Percentiles rank a stretch among this genome's conserved stretches.
Evolutionary conservation across 2,113 vertebrate genomes (phyloP).

Genomic region (Catharus fuscescens): DNA sequence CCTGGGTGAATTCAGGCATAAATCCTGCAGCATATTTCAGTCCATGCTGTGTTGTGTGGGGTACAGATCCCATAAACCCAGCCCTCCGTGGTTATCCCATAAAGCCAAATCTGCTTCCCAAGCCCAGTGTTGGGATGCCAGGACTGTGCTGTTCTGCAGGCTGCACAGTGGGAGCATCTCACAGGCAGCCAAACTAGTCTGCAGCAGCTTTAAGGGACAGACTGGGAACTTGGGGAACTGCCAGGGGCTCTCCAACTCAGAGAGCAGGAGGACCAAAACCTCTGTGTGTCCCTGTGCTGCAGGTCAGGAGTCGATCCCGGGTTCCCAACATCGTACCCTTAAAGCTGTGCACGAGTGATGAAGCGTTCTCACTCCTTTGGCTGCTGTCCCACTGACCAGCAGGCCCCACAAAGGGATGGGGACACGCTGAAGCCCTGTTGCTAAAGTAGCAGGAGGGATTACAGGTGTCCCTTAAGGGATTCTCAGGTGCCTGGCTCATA

Average conservation of each 20-base stretch:
- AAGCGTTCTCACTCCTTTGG: not conserved
- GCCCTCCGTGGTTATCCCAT: accelerated
- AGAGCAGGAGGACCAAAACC: not conserved
- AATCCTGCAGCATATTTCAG: not conserved
- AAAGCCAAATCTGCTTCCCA: accelerated
- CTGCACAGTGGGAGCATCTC: not conserved
- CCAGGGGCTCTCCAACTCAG: not conserved
- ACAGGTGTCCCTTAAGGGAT: too few species aligned
- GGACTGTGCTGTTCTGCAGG: not conserved
- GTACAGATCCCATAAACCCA: not conserved
- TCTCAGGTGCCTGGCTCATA: not conserved
- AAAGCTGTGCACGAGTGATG: not conserved
- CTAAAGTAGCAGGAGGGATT: not conserved
- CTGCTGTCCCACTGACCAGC: accelerated
- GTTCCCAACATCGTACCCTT: accelerated
- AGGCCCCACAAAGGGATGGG: not conserved
- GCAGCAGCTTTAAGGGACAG: not conserved
- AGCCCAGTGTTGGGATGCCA: accelerated
- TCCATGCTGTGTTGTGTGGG: accelerated
- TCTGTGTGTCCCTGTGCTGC: accelerated
- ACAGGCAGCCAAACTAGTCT: not conserved
- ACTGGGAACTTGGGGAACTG: not conserved
- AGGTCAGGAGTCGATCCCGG: not conserved
- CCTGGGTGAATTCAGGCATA: not conserved
- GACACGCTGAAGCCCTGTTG: not conserved